Evolutionary conservation across 1,140 invertebrate genomes (phyloP).

Genomic region (Ctenoplectra terminalis): DNA sequence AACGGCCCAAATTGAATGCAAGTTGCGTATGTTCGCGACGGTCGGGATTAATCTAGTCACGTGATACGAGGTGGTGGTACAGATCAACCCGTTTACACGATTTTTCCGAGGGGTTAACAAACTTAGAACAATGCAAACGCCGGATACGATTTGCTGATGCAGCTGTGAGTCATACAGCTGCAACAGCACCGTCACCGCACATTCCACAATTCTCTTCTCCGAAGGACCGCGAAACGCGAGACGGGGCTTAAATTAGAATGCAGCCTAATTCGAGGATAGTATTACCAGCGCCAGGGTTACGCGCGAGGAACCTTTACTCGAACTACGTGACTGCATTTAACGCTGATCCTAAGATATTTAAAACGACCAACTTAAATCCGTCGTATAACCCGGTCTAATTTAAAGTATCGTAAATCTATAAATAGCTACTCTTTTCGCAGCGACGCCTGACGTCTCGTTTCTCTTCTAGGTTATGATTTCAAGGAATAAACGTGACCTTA

Average conservation of each 20-base stretch:
- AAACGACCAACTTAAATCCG: too few relatives aligned
- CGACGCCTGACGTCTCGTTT: not conserved
- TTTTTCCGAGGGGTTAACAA: conserved; percentile 46
- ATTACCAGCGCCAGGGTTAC: not conserved
- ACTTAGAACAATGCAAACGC: conserved; percentile 52
- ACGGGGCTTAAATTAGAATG: conserved; percentile 49
- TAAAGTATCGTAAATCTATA: not conserved
- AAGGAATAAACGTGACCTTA: conserved; percentile 51
- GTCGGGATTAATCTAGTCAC: too few relatives aligned
- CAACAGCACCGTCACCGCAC: conserved; percentile 17
- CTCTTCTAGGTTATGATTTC: not conserved
- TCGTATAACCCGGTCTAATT: not conserved
- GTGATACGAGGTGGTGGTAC: too few relatives aligned
- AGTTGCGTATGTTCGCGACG: not conserved
- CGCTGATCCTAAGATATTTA: not conserved
- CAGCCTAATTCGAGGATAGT: conserved; percentile 32
- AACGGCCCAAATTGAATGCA: not conserved
- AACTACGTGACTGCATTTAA: not conserved
- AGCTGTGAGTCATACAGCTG: conserved; percentile 40
- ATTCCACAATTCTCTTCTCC: conserved; percentile 53
- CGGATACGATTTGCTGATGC: conserved; percentile 30
- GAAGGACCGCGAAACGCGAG: conserved; percentile 52
- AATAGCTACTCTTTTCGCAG: not conserved
- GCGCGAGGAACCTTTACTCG: too few relatives aligned
- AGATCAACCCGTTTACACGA: not conserved